phyloP scores from a whole-genome alignment of 2,888 invertebrate genomes.

The Synanthedon myopaeformis region DNA sequence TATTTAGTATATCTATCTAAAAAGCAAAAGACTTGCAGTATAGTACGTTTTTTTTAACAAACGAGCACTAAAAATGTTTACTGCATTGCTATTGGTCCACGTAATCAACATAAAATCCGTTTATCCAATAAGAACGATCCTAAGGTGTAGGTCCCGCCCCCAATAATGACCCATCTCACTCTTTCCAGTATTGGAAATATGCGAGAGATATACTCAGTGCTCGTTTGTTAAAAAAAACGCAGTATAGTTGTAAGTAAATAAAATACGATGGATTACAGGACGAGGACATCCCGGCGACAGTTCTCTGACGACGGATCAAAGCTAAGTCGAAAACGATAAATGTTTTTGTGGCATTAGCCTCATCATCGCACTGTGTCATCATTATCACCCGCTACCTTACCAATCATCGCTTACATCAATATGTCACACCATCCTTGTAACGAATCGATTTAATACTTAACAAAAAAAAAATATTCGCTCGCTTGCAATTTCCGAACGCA shows the following conservation, averaged over 20 bases:
- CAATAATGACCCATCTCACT: no score
- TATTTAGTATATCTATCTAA: no score
- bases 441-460: slow-evolving; percentile 14
- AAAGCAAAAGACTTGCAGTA: no score
- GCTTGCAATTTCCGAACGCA: slow-evolving; percentile 29
- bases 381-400: slow-evolving; percentile 59
- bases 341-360: slow-evolving; percentile 57
- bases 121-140: no score
- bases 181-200: no score
- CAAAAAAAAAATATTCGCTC: slow-evolving; percentile 24
- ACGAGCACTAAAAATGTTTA: no score
- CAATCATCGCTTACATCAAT: slow-evolving; percentile 37
- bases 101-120: no score
- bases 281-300: slow-evolving; percentile 63
- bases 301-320: slow-evolving; percentile 55
- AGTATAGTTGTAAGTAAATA: not conserved
- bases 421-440: slow-evolving; percentile 25
- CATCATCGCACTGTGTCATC: slow-evolving; percentile 45
- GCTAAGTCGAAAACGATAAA: slow-evolving; percentile 57
- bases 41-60: no score
- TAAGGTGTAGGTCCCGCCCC: no score
- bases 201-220: no score
- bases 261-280: slow-evolving; percentile 32
- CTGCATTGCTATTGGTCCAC: no score
- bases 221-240: no score